Conservation (phyloP, 2,113 vertebrate genomes). For the Melanostigma gelatinosum region DNA sequence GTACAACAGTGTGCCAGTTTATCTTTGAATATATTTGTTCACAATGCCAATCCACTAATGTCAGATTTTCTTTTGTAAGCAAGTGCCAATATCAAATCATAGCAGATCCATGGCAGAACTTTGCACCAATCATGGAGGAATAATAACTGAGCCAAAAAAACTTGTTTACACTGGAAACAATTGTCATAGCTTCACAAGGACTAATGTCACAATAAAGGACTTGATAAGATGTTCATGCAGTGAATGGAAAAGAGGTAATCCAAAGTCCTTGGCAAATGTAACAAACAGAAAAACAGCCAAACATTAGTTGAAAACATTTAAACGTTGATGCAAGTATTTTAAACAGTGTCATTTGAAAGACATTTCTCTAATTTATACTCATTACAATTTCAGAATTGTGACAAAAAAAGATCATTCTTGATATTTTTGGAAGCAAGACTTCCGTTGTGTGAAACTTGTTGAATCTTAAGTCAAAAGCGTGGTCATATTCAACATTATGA, state of each 20-base stretch:
- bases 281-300: conserved; percentile 34
- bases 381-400: background rate
- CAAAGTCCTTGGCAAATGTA: conserved; percentile 27
- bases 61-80: conserved; percentile 1
- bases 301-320: conserved; percentile 37
- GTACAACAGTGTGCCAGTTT: conserved; percentile 7
- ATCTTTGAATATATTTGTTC: conserved; percentile 7
- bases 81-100: too few species aligned
- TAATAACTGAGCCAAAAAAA: too few species aligned
- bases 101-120: too few species aligned
- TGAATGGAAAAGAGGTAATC: conserved; percentile 42
- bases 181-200: conserved; percentile 16
- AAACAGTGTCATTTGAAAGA: conserved; percentile 3
- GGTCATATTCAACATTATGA: background rate
- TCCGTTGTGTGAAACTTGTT: background rate
- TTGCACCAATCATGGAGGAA: too few species aligned
- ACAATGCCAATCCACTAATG: conserved; percentile 8
- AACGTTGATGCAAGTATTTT: conserved; percentile 20
- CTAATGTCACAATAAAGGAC: conserved; percentile 35
- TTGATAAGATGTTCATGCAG: conserved; percentile 24
- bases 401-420: background rate
- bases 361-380: conserved; percentile 1
- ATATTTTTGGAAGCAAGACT: background rate
- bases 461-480: background rate
- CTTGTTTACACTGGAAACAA: conserved; percentile 38